Evolutionary conservation across 2,113 vertebrate genomes (phyloP).

Genomic region (Otocyon megalotis): DNA sequence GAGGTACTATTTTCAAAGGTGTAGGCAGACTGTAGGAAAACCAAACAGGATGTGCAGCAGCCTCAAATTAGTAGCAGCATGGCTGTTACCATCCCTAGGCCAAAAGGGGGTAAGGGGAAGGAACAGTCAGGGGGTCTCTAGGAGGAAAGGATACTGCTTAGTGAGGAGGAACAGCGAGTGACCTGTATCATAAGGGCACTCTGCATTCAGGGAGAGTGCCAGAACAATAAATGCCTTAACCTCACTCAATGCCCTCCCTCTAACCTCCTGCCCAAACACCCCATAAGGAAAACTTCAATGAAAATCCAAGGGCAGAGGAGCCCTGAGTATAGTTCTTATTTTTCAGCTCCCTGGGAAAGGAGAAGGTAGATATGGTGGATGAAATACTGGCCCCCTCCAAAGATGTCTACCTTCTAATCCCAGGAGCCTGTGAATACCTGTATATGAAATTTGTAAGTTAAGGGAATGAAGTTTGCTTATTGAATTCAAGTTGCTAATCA

Average conservation of each 20-base stretch:
- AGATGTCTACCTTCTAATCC: background rate
- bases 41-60: background rate
- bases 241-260: background rate
- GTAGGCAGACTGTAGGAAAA: background rate
- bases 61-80: background rate
- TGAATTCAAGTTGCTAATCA: background rate
- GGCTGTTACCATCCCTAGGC: no score
- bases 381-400: background rate
- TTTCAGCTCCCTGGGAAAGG: background rate
- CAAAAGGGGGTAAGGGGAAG: background rate
- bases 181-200: background rate
- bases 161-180: rapidly evolving
- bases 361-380: rapidly evolving
- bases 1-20: conserved; percentile 56
- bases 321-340: no score
- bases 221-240: no score
- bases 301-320: background rate
- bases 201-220: background rate
- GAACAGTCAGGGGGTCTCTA: background rate
- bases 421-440: no score
- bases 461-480: background rate
- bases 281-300: background rate
- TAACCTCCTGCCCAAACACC: background rate
- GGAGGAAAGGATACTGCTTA: background rate
- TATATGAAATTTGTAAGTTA: background rate